phyloP scores from a whole-genome alignment of 2,888 invertebrate genomes.

The Abrostola tripartita region DNA sequence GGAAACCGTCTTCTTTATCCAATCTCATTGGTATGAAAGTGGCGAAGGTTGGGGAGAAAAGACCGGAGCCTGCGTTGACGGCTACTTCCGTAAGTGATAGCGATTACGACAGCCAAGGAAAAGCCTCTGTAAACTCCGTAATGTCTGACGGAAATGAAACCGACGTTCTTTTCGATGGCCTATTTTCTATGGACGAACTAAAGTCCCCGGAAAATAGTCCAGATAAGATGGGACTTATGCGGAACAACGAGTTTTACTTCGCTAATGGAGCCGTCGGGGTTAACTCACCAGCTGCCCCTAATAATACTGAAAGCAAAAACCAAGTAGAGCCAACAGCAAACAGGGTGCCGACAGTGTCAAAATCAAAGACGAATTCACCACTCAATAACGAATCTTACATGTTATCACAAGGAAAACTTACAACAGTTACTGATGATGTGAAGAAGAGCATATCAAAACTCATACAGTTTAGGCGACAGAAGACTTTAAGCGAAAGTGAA shows the following conservation, averaged over 20 bases:
- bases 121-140: slow-evolving; percentile 64
- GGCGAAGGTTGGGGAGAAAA: slow-evolving; percentile 44
- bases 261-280: slow-evolving; percentile 15
- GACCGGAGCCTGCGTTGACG: slow-evolving; percentile 26
- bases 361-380: slow-evolving; percentile 6
- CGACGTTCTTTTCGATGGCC: slow-evolving; percentile 72
- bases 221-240: slow-evolving; percentile 25
- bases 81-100: slow-evolving; percentile 61
- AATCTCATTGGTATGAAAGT: slow-evolving; percentile 77
- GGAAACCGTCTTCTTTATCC: slow-evolving; percentile 62
- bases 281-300: slow-evolving; percentile 1
- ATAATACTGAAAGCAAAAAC: slow-evolving; percentile 1
- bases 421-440: slow-evolving; percentile 60
- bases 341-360: slow-evolving; percentile 1
- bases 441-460: slow-evolving; percentile 72
- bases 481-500: slow-evolving; percentile 42
- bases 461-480: slow-evolving; percentile 71
- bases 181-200: slow-evolving; percentile 76
- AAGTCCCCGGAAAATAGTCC: slow-evolving; percentile 66
- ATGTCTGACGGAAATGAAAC: slow-evolving; percentile 66
- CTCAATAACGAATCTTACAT: slow-evolving; percentile 1
- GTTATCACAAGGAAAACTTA: slow-evolving; percentile 10
- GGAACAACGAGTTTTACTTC: slow-evolving; percentile 29
- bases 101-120: slow-evolving; percentile 75
- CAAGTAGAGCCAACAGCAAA: slow-evolving; percentile 2